Base-by-base conservation (phyloP, 2,888 invertebrate species). In the Drosophila trichaetosa region DNA sequence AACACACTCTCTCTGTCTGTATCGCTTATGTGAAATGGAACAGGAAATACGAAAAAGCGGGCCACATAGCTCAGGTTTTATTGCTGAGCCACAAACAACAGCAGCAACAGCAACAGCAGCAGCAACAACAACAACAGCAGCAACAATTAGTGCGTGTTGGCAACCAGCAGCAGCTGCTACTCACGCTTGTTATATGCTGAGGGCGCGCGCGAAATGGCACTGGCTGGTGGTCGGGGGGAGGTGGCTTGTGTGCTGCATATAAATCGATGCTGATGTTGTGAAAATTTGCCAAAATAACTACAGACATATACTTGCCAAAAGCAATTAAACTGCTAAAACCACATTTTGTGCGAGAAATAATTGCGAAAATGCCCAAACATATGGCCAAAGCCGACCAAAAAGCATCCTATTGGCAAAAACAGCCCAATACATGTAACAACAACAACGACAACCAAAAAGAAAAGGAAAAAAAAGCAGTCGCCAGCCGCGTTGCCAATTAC, bases 351-450 rank as follows among this genome's bases (percentile, higher is more conserved):
- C 90, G 88, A 89, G 81, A 87, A 87, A 87, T 87, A 87, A 87
- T 87, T 87, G 90, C 87, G 85, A 87, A 87, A 87, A 87, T 89
- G 90, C 87, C 90, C 89, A 87, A 89, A 89, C 90, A 87, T 87
- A 87, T 87, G 89, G 87, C 86, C 83, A 73, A 82, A 80, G 80
- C 76, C 76, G 63, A 78, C 85, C 78, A 79, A 74, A 86, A 87
- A 81, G 76, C 79, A 75, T 72, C 67, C 83, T 49, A 70, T 74
- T 66, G 77, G 71, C 69, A 78, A 72, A 78, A 71, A 75, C 80
- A 61, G 60, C 57, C 58, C 67, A 67, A 84, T 51, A 54, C 40
- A 59, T 42, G 38, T 33, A 62, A 62, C 51, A 67, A 69, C 49
- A 74, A 11, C 18, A 54, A 38, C 33, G 58, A 59, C 33, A 59